Evolutionary conservation across 2,888 invertebrate species (phyloP).

Genomic region (Drosophila percnosoma): DNA sequence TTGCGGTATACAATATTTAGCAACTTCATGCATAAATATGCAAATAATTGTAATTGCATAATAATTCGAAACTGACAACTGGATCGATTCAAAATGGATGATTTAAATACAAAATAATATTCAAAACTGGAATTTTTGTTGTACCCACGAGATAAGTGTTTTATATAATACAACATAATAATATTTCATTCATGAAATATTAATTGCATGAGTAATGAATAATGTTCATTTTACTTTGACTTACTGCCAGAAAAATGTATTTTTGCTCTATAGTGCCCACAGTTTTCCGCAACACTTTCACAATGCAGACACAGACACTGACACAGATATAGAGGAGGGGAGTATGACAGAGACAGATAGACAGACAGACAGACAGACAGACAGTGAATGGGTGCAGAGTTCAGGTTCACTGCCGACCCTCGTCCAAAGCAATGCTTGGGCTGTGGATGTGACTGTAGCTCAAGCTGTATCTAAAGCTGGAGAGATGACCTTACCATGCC

Average conservation of each 20-base stretch:
- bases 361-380: background rate
- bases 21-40: background rate
- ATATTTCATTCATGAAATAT: background rate
- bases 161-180: background rate
- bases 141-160: background rate
- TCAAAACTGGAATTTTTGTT: background rate
- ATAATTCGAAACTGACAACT: background rate
- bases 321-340: background rate
- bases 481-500: constrained; percentile 46
- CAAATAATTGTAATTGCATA: background rate
- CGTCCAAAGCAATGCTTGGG: constrained; percentile 21
- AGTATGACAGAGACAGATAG: constrained; percentile 6
- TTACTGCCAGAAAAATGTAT: background rate
- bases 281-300: constrained; percentile 62
- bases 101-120: background rate
- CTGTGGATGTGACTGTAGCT: background rate
- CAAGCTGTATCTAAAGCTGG: constrained; percentile 2
- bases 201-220: background rate
- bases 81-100: background rate
- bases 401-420: constrained; percentile 62
- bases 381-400: constrained; percentile 41
- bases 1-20: background rate
- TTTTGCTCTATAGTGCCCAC: constrained; percentile 23
- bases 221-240: background rate
- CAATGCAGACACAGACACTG: constrained; percentile 22